Evolutionary conservation across 2,797 vertebrate genomes (phyloP).

Genomic region (Cyclopterus lumpus): DNA sequence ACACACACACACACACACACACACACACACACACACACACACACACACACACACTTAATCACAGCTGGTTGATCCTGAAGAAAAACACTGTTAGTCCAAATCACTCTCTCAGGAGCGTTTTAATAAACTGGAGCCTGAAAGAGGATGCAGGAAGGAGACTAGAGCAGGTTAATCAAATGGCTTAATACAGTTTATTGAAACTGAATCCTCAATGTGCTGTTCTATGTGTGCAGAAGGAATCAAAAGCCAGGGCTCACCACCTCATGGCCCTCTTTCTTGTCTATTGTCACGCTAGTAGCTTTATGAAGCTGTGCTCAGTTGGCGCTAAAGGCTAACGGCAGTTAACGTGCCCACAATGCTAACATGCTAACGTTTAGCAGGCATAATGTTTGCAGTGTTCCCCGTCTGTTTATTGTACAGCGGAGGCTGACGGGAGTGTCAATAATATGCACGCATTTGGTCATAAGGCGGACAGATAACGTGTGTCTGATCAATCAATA

Average conservation of each 20-base stretch:
- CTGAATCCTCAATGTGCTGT: conserved; percentile 18
- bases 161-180: conserved; percentile 42
- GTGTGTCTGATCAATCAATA: background rate
- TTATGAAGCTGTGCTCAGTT: background rate
- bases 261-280: background rate
- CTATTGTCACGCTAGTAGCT: background rate
- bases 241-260: background rate
- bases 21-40: no score
- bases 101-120: conserved; percentile 43
- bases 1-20: background rate
- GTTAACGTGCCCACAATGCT: background rate
- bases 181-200: conserved; percentile 18
- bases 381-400: background rate
- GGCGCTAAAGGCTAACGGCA: background rate
- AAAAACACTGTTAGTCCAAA: conserved; percentile 68
- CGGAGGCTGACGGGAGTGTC: background rate
- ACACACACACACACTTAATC: conserved; percentile 80
- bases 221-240: background rate
- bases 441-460: background rate
- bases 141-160: conserved; percentile 15
- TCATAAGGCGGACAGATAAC: background rate
- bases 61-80: conserved; percentile 78
- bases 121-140: conserved; percentile 38
- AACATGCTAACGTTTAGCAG: background rate
- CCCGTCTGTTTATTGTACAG: background rate